Evolutionary conservation across 1,140 invertebrate genomes (phyloP).

Genomic region (Drosophila pseudoobscura): DNA sequence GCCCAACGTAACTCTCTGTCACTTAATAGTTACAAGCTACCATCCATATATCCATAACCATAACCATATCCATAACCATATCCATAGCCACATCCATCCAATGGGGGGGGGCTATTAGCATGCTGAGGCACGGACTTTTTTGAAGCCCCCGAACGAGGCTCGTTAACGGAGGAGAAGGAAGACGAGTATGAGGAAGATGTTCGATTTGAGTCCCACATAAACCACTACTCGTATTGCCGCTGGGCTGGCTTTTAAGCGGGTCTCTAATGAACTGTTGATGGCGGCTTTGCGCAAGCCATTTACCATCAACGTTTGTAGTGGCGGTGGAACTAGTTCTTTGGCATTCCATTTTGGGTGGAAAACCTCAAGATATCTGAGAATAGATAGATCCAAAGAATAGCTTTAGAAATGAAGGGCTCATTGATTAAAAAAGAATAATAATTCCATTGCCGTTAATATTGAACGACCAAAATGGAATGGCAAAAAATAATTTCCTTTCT

Average conservation of each 20-base stretch:
- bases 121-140: not conserved
- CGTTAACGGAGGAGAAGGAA: constrained; percentile 9
- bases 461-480: not conserved
- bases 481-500: constrained; percentile 25
- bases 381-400: not conserved
- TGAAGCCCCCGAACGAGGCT: constrained; percentile 13
- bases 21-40: not conserved
- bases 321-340: too few relatives aligned
- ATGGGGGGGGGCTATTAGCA: constrained; percentile 5
- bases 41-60: not conserved
- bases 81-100: not conserved
- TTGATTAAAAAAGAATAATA: too few relatives aligned
- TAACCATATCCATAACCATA: too few relatives aligned
- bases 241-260: constrained; percentile 1
- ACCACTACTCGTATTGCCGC: not conserved
- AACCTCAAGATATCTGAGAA: too few relatives aligned
- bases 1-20: not conserved
- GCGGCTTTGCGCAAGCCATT: constrained; percentile 24
- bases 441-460: too few relatives aligned
- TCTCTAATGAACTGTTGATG: constrained; percentile 34
- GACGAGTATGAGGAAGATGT: not conserved
- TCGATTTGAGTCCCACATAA: not conserved
- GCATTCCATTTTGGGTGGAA: too few relatives aligned
- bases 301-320: not conserved
- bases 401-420: too few relatives aligned